Percentiles rank a stretch among this genome's conserved stretches.
phyloP scores from a whole-genome alignment of 2,113 vertebrate species.

The Coregonus clupeaformis region DNA sequence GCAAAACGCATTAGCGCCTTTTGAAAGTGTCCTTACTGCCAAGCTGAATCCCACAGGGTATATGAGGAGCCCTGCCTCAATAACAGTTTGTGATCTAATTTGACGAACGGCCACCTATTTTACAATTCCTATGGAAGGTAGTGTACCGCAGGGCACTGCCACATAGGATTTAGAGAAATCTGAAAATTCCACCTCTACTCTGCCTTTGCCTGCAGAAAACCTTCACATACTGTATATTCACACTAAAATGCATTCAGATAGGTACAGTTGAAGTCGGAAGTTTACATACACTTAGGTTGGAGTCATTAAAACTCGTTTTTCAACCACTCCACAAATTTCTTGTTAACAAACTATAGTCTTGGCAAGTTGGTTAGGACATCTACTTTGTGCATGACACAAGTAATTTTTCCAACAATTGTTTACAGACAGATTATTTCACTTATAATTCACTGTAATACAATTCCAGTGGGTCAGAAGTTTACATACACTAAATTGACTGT shows the following conservation, averaged over 20 bases:
- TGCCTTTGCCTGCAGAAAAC: slow-evolving; percentile 2
- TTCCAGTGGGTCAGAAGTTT: no score
- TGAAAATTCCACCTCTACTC: neutral
- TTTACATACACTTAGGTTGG: no score
- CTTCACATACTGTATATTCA: neutral
- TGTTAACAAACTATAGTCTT: no score
- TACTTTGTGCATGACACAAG: no score
- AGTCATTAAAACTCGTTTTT: no score
- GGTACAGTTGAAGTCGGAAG: no score
- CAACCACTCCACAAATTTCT: no score
- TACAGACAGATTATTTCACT: no score
- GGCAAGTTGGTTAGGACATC: no score
- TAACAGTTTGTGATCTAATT: slow-evolving; percentile 67
- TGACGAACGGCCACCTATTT: slow-evolving; percentile 67
- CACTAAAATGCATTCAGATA: neutral
- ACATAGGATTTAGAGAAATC: slow-evolving; percentile 57
- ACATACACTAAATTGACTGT: no score
- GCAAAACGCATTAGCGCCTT: slow-evolving; percentile 56
- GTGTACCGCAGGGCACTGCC: slow-evolving; percentile 36
- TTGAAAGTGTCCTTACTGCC: slow-evolving; percentile 53
- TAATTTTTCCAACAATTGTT: no score
- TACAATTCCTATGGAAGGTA: slow-evolving; percentile 53
- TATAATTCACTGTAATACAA: no score
- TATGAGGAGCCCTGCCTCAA: slow-evolving; percentile 56
- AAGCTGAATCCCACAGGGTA: slow-evolving; percentile 57